Evolutionary conservation across 2,797 vertebrate genomes (phyloP), one percentile per base, ranked within the genome.

Genomic region (Xenopus petersii): DNA sequence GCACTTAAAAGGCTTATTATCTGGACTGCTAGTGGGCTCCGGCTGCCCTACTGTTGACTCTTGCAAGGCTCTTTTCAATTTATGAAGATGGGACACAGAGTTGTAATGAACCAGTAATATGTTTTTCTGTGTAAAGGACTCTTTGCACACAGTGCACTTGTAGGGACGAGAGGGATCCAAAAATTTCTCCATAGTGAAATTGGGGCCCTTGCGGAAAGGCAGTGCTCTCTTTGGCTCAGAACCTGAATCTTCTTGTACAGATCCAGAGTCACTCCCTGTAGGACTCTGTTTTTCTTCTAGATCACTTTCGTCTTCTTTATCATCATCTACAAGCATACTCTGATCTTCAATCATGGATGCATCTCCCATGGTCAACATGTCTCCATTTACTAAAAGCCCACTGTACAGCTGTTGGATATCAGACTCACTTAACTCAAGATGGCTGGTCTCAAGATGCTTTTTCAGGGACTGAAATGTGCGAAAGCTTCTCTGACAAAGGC

Each of bases 171-270:
- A 99, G 1, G 98, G 97, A 87, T 99, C 98, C 75, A 99, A 86
- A 80, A 99, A 99, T 83, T 99, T 99, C 82, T 99, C 98, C 96
- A 99, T 98, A 3, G 98, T 99, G 84, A 99, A 99, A 86, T 99
- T 99, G 67, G 98, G 96, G 64, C 98, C 98, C 83, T 99, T 99
- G 80, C 98, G 92, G 87, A 99, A 99, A 70, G 98, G 98, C 74
- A 99, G 92, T 26, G 98, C 97, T 82, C 98, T 92, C 86, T 99
- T 99, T 1, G 97, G 96, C 90, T 99, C 98, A 61, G 94, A 96
- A 85, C 97, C 96, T 54, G 93, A 97, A 87, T 99, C 98, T 83
- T 99, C 98, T 81, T 91, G 95, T 77, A 98, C 84, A 0, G 97
- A 99, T 42, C 98, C 97, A 0, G 96, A 94, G 83, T 99, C 98